Percentiles rank a stretch among this genome's conserved stretches.
Conservation (phyloP, 1,140 invertebrate species). For the Euura lappo region DNA sequence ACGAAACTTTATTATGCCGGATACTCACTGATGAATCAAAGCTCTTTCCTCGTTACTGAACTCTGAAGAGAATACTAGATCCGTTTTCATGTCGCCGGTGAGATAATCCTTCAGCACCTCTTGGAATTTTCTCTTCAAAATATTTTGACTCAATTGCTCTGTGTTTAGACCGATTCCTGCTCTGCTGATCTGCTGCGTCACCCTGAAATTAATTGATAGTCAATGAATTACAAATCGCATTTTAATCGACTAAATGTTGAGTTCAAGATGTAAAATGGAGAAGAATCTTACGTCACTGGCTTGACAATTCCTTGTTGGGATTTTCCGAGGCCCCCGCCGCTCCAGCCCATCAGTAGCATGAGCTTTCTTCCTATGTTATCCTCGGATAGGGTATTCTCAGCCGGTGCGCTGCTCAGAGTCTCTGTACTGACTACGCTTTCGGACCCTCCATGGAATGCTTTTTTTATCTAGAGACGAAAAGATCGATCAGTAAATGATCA, state of each 20-base stretch:
- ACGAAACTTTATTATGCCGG: too few species aligned
- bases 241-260: not conserved
- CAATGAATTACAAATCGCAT: not conserved
- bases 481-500: conserved; percentile 8
- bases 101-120: conserved; percentile 57
- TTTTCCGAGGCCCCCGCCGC: conserved; percentile 77
- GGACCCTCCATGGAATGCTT: conserved; percentile 36
- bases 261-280: too few species aligned
- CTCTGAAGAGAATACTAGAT: conserved; percentile 71
- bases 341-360: conserved; percentile 83
- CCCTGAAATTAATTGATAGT: conserved; percentile 45
- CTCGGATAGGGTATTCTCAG: conserved; percentile 46
- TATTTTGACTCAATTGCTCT: conserved; percentile 41
- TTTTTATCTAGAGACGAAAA: conserved; percentile 31
- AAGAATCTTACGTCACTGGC: conserved; percentile 62
- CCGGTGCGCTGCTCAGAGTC: conserved; percentile 26
- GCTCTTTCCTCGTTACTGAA: conserved; percentile 76
- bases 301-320: conserved; percentile 71
- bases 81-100: conserved; percentile 60
- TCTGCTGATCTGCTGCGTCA: conserved; percentile 50
- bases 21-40: conserved; percentile 67
- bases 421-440: conserved; percentile 28
- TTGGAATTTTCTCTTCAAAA: conserved; percentile 51
- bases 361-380: conserved; percentile 72
- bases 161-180: conserved; percentile 48